A percentile compares a stretch with the other conserved stretches of the same genome.
Evolutionary conservation across 2,888 invertebrate genomes (phyloP).

Genomic region (Caenorhabditis imperialis): DNA sequence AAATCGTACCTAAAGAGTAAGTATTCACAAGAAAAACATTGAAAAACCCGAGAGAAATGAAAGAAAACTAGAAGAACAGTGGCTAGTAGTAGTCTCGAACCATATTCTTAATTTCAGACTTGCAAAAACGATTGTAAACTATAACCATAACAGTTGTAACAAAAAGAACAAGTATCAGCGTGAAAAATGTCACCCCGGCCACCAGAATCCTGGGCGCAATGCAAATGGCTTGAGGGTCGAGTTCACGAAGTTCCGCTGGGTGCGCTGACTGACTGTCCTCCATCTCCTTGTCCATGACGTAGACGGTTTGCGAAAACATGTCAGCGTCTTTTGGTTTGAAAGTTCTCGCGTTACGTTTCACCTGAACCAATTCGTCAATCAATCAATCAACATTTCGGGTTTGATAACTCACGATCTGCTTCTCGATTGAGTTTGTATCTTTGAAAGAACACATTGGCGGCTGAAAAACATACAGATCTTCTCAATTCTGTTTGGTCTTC

Average conservation of each 20-base stretch:
- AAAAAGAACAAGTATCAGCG: constrained; percentile 33
- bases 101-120: constrained; percentile 34
- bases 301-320: constrained; percentile 76
- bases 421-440: constrained; percentile 32
- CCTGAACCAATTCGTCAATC: constrained; percentile 16
- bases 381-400: not conserved
- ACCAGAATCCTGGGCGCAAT: constrained; percentile 27
- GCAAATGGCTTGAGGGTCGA: constrained; percentile 34
- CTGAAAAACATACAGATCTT: constrained; percentile 8
- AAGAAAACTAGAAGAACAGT: not conserved
- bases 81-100: constrained; percentile 31
- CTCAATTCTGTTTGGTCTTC: not conserved
- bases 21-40: constrained; percentile 29
- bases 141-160: constrained; percentile 29
- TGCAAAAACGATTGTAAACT: constrained; percentile 41
- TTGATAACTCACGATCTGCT: constrained; percentile 45
- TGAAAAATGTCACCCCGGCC: constrained; percentile 32
- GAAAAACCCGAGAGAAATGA: constrained; percentile 13
- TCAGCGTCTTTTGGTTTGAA: constrained; percentile 68
- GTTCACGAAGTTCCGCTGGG: constrained; percentile 34
- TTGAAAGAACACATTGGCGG: constrained; percentile 49
- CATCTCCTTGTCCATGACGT: constrained; percentile 73
- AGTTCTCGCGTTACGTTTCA: constrained; percentile 45
- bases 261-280: constrained; percentile 24
- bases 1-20: constrained; percentile 31